Evolutionary conservation across 2,113 vertebrate species (phyloP), one percentile per base, ranked within the genome.

Genomic region (Stigmatopora argus): DNA sequence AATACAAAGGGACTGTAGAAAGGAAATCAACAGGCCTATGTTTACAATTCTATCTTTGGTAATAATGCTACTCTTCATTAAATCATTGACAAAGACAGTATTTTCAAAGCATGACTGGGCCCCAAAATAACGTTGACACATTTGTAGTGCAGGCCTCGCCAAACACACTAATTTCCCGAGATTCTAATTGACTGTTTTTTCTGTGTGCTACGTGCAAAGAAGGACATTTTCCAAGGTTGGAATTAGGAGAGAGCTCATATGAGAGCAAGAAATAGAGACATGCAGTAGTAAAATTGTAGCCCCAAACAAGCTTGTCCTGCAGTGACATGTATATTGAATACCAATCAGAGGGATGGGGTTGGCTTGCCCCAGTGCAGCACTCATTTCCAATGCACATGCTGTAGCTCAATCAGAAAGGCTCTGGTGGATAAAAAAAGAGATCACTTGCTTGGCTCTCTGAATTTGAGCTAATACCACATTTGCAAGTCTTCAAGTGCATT

Each of bases 391-490:
- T 94, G 94, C 93, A 86, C 93, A 92, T 90, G 90, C 92, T 93
- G 92, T 91, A 92, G 93, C 90, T 89, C 92, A 94, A 94, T 94
- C 93, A 96, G 93, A 53, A 87, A 89, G 91, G 91, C 92, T 89
- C 94, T 92, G 90, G 85, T 79, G 89, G 91, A 97, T 95, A 91
- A 95, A 94, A 31, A 31, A 94, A 92, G 89, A 91, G 92, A 92
- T 93, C 88, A 64, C 75, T 77, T 89, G 91, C 89, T 67, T 74
- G 90, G 89, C 88, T 92, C 92, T 92, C 90, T 92, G 93, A 94
- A 94, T 94, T 95, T 96, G 94, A 94, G 94, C 92, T 95, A 96
- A 97, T 94, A 93, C 93, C 93, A 96, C 93, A 96, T 96, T 96
- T 96, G 94, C 94, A 95, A 96, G 94, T 96, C 93, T 93, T 94